These are phyloP conservation scores for Tokudaia tokunoshimensis DNA, from an alignment of 2,797 vertebrate genomes.

Conservation along the genomic window DNA sequence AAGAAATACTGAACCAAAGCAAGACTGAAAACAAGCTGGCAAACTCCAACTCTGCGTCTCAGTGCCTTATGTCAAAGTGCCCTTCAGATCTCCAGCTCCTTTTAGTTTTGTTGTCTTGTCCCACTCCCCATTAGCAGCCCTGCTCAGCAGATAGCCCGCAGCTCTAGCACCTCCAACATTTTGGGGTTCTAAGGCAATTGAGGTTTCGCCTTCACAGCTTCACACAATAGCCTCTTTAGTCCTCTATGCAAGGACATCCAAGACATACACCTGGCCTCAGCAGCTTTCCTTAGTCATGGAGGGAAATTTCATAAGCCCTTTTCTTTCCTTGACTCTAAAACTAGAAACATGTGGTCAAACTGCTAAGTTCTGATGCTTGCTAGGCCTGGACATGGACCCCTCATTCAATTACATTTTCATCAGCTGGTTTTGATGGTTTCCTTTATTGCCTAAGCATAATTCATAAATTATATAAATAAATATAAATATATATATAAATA, in stretches of 20 bases:
- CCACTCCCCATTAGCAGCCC: neutral
- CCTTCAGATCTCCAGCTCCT: neutral
- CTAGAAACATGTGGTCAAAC: neutral
- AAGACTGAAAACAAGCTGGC: neutral
- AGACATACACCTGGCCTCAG: neutral
- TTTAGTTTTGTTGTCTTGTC: neutral
- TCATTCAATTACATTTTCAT: neutral
- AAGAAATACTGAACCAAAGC: neutral
- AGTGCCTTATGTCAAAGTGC: neutral
- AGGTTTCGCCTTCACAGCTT: neutral
- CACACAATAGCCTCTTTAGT: neutral
- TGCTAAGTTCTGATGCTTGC: neutral
- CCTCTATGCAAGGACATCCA: neutral
- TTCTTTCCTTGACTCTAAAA: neutral
- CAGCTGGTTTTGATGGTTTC: neutral
- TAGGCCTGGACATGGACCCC: too few relatives aligned
- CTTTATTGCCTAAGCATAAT: neutral
- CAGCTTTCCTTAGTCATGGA: neutral
- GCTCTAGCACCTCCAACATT: neutral
- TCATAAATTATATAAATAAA: too few relatives aligned
- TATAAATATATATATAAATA: too few relatives aligned
- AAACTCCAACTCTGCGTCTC: neutral
- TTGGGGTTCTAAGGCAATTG: neutral
- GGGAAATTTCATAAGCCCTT: neutral
- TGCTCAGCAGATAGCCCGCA: neutral